Base-by-base conservation (phyloP, 2,797 vertebrate species). In the Octomys mimax region DNA sequence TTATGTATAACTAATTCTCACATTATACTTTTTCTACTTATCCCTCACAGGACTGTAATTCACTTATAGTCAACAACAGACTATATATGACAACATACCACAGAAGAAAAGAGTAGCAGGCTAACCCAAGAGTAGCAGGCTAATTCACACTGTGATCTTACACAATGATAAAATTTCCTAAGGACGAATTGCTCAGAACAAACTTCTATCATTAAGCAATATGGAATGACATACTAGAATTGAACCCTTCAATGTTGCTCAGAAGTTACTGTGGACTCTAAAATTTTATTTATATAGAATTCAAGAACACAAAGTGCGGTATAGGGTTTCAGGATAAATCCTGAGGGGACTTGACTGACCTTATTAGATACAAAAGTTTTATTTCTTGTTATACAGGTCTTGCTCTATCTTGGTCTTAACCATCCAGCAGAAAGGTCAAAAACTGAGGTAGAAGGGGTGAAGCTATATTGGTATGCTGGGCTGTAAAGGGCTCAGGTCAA, bases 271-370 rank as follows among this genome's bases (percentile, higher is more conserved):
- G 0, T 81, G 21, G 0, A 73, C 49, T 62, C 66, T 87, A 42
- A 64, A 92, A 31, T 92, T 84, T 84, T 46, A 86, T 54, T 89
- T 75, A 84, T 52, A 66, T 33, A 73, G 73, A 84, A 89, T 64
- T 87, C 64, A 97, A 85, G 70, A 42, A 94, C 89, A 92, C n/a
- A 49, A 42, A 42, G 42, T 42, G 42, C 5, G 42, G 42, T 42
- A 42, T 42, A 42, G 42, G 42, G 42, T 42, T 42, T 42, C 42
- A 42, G 42, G 42, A 42, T 42, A 42, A 42, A 42, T 42, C 42
- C 42, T 42, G 42, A 42, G 42, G 42, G 42, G 42, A 42, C 42
- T 42, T 42, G 42, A 42, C 42, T 42, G 42, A 42, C 42, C 42
- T 42, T 42, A 42, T 42, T 42, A 42, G 42, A 5, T 42, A 42